Base-by-base conservation (phyloP, 2,888 invertebrate species). In the Orthonevra nobilis region DNA sequence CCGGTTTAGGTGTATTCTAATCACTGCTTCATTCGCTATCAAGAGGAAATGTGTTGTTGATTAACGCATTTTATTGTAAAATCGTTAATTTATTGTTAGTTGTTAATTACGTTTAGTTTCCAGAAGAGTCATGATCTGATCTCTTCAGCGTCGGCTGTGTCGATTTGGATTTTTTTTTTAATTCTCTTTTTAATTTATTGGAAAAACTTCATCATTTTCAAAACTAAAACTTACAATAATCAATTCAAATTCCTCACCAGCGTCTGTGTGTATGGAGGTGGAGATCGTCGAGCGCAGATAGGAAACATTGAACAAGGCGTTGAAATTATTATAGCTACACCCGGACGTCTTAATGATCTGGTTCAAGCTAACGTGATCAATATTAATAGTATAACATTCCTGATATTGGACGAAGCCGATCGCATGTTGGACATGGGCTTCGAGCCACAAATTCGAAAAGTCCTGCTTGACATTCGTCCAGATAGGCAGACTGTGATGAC, bases 401-500 rank as follows among this genome's bases (percentile, higher is more conserved):
- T 97, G 82, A 95, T 97, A 12, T 89, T 99, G 63, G 98, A 99
- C 89, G 99, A 99, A 90, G 96, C 95, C 6, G 96, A 96, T 86
- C 91, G 95, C 72, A 96, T 96, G 96, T 89, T 96, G 82, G 95
- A 95, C 83, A 94, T 95, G 93, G 95, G 95, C 12, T 96, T 96
- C 85, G 95, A 95, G 84, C 95, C 95, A 2, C 95, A 93, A 91
- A 99, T 98, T 81, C 92, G 95, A 32, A 95, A 94, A 86, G 92
- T 94, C 9, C 89, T 97, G 81, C 90, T 95, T 69, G 93, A 94
- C 85, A 92, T 97, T 15, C 91, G 96, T 58, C 96, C 97, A 4
- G 96, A 96, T 85, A 90, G 97, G 58, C 97, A 98, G 87, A 97
- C 97, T n/a, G 93, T 98, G 0, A 97, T 98, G 97, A 98, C 98